Conservation (phyloP, 2,113 vertebrate species). For the Rhinogobius similis region DNA sequence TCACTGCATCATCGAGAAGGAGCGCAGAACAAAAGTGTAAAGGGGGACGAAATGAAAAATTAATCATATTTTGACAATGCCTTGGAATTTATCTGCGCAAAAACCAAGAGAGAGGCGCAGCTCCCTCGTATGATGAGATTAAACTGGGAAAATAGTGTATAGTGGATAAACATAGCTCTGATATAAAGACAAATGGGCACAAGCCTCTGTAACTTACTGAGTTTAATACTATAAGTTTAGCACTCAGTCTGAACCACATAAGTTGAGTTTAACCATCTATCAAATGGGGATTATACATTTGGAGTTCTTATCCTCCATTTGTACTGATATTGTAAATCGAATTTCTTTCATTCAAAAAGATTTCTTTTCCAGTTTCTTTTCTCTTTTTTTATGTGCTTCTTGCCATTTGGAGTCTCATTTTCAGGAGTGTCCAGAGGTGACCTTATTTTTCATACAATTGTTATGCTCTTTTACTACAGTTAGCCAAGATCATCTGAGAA, state of each 20-base stretch:
- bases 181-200: slow-evolving; percentile 21
- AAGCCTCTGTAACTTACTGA: slow-evolving; percentile 2
- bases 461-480: too few species aligned
- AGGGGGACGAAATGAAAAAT: slow-evolving; percentile 72
- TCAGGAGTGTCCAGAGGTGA: too few species aligned
- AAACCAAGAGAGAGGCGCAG: slow-evolving; percentile 42
- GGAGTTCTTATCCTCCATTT: not conserved
- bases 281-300: not conserved
- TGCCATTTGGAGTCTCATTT: too few species aligned
- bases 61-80: slow-evolving; percentile 67
- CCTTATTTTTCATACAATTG: too few species aligned
- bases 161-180: not conserved
- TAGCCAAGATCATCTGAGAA: too few species aligned
- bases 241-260: not conserved
- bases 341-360: too few species aligned
- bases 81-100: slow-evolving; percentile 50
- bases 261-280: not conserved
- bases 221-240: not conserved
- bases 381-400: too few species aligned
- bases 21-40: slow-evolving; percentile 67
- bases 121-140: slow-evolving; percentile 20
- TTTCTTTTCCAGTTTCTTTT: too few species aligned
- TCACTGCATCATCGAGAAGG: slow-evolving; percentile 63
- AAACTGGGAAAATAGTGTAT: slow-evolving; percentile 6
- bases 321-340: too few species aligned